Base-by-base conservation (phyloP, 2,113 vertebrate genomes). In the Aptenodytes patagonicus region DNA sequence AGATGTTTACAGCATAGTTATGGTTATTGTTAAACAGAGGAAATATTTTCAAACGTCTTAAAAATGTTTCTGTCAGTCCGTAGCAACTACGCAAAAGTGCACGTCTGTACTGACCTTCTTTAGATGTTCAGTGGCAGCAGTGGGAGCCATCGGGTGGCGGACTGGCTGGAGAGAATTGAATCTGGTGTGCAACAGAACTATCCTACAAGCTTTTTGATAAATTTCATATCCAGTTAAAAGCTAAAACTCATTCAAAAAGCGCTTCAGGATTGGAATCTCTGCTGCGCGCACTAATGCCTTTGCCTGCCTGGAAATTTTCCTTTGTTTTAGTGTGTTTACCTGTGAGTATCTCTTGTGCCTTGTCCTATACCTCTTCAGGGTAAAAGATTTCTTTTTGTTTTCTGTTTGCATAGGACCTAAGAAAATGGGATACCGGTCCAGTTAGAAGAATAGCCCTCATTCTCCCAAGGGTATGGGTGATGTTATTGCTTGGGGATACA, bases 211-310 rank as follows among this genome's bases (percentile, higher is more conserved):
- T 84, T 87, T 93, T 31, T 55, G 11, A 29, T 38, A 80, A 69
- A 51, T 38, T 71, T 83, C 28, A 22, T 19, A 64, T 32, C 13
- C 31, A 78, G 8, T 68, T 68, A 44, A 64, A 42, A 28, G 25
- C 9, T n/a, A 83, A 66, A 86, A 78, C 26, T 62, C 1, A 17
- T 57, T 82, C 0, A 2, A 69, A 78, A 49, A 32, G 6, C 21
- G 17, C 11, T 75, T 61, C 19, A 60, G 60, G 46, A 47, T 8
- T 58, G 25, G 64, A 66, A 77, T n/a, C 5, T 60, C 38, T 86
- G n/a, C 22, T 1, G 1, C 24, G 36, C 42, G 34, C 8, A 5
- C 7, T 51, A 77, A 29, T 0, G 0, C 8, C 0, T 0, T 20
- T 71, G 17, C 36, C 62, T 62, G 32, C 36, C 44, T 62, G 42